Evolutionary conservation across 2,888 invertebrate genomes (phyloP).

Genomic region (Choristoneura rosaceana): DNA sequence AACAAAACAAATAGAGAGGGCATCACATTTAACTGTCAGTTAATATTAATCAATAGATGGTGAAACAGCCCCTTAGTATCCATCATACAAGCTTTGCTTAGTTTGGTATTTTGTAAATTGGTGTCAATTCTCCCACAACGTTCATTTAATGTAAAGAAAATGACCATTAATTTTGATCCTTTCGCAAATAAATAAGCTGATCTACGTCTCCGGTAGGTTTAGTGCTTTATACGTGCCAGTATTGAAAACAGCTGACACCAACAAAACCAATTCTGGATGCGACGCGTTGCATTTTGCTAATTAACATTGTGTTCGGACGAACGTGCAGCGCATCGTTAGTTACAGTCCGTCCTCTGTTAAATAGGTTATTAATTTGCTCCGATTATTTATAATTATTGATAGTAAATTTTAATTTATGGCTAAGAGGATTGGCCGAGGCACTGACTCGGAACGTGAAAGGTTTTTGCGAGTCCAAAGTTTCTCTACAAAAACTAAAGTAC

Average conservation of each 20-base stretch:
- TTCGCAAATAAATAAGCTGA: neutral
- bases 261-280: slow-evolving; percentile 61
- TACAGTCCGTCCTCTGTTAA: slow-evolving; percentile 4
- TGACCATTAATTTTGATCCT: too few species aligned
- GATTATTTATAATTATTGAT: slow-evolving; percentile 17
- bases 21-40: too few species aligned
- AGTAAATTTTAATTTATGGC: neutral
- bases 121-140: too few species aligned
- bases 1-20: too few species aligned
- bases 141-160: too few species aligned
- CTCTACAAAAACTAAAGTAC: neutral
- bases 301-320: slow-evolving; percentile 56
- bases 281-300: slow-evolving; percentile 66
- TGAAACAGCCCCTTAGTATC: too few species aligned
- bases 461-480: neutral
- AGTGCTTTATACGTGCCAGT: slow-evolving; percentile 44
- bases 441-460: too few species aligned
- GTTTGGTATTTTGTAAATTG: too few species aligned
- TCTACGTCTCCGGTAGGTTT: neutral
- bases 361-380: slow-evolving; percentile 9
- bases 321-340: slow-evolving; percentile 6
- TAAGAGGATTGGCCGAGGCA: too few species aligned
- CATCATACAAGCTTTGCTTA: too few species aligned
- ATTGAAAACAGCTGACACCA: slow-evolving; percentile 62
- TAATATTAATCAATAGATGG: too few species aligned